A percentile compares a stretch with the other conserved stretches of the same genome.
phyloP scores from a whole-genome alignment of 2,797 vertebrate species.

The Pipistrellus kuhlii region DNA sequence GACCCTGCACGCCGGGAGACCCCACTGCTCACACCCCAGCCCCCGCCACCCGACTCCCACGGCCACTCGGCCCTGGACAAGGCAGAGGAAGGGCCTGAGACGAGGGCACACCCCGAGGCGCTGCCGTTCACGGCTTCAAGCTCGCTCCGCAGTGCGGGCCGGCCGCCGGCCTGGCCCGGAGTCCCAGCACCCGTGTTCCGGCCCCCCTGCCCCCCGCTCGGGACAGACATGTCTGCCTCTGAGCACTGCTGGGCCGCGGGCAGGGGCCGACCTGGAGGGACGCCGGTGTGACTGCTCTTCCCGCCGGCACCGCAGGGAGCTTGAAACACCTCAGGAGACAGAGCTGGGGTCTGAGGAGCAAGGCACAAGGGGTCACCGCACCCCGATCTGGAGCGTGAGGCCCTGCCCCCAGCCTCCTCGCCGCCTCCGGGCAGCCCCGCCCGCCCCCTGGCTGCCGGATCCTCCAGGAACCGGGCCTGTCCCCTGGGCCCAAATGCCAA shows the following conservation, averaged over 20 bases:
- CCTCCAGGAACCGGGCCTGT: too few relatives aligned
- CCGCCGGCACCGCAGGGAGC: fast-evolving
- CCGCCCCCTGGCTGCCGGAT: too few relatives aligned
- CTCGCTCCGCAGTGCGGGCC: not conserved
- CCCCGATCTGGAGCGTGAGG: fast-evolving
- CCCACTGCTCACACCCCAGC: fast-evolving
- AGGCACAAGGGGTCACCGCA: not conserved
- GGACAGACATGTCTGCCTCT: too few relatives aligned
- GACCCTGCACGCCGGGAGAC: not conserved
- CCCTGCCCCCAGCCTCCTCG: not conserved
- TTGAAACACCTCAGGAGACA: fast-evolving
- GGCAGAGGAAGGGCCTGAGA: too few relatives aligned
- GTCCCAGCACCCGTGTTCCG: fast-evolving
- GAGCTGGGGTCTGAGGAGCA: fast-evolving
- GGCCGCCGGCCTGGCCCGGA: too few relatives aligned
- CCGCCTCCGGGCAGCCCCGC: too few relatives aligned
- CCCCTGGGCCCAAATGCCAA: not conserved
- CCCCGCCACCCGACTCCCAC: not conserved
- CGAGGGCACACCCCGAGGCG: fast-evolving
- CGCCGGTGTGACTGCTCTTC: fast-evolving
- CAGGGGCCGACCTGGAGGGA: not conserved
- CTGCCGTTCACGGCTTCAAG: not conserved
- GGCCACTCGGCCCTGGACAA: fast-evolving
- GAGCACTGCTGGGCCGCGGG: fast-evolving
- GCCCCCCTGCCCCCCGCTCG: fast-evolving